Conservation (phyloP, 2,888 invertebrate species). For the Amaurobius ferox region DNA sequence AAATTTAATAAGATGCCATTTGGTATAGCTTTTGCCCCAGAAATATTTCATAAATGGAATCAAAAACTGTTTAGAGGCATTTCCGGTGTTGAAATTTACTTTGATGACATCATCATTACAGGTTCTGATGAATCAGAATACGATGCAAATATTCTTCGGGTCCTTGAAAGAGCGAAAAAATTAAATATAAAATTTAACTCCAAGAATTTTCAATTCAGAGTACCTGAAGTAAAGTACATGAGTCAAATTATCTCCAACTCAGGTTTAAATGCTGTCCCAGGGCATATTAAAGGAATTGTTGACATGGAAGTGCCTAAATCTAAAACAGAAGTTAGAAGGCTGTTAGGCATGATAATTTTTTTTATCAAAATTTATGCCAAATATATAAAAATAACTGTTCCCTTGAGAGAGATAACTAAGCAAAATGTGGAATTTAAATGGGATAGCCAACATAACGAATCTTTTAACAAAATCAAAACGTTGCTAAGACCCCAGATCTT, state of each 20-base stretch:
- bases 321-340: conserved; percentile 9
- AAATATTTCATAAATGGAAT: too few relatives aligned
- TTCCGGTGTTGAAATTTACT: too few relatives aligned
- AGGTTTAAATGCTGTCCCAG: not conserved
- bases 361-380: conserved; percentile 7
- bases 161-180: not conserved
- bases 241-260: not conserved
- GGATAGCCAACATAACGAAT: too few relatives aligned
- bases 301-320: not conserved
- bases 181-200: conserved; percentile 17
- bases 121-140: not conserved
- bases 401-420: too few relatives aligned
- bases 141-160: not conserved
- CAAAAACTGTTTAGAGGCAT: too few relatives aligned
- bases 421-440: too few relatives aligned
- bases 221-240: conserved; percentile 11
- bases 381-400: too few relatives aligned
- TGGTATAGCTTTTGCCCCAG: too few relatives aligned
- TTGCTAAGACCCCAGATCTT: too few relatives aligned
- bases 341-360: conserved; percentile 1
- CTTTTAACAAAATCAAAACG: too few relatives aligned
- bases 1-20: too few relatives aligned
- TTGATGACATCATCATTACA: too few relatives aligned
- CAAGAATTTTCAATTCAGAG: conserved; percentile 22
- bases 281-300: not conserved